A percentile compares a stretch with the other conserved stretches of the same genome.
phyloP scores from a whole-genome alignment of 2,888 invertebrate species.

The Ditylenchus weischeri region DNA sequence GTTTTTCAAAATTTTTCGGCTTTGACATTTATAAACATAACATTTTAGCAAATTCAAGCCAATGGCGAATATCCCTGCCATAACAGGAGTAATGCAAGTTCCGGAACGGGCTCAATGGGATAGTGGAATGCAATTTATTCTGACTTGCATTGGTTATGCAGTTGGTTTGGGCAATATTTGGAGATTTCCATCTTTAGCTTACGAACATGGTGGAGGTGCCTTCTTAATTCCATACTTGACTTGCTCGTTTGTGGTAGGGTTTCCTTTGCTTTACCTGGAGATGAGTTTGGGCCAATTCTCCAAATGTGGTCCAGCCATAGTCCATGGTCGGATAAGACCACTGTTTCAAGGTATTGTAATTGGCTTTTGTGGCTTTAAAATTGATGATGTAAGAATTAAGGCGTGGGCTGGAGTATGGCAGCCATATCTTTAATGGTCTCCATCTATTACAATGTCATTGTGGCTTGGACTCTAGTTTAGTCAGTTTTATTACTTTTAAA shows the following conservation, averaged over 20 bases:
- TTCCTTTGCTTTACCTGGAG: conserved; percentile 59
- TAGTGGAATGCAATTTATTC: conserved; percentile 38
- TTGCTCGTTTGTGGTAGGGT: conserved; percentile 59
- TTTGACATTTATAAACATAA: too few species aligned
- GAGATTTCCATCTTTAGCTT: conserved; percentile 49
- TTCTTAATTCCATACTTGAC: conserved; percentile 60
- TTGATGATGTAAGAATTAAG: conserved; percentile 16
- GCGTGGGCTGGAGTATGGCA: conserved; percentile 86
- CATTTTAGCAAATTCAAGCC: too few species aligned
- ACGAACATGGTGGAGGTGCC: conserved; percentile 52
- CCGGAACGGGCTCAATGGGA: conserved; percentile 32
- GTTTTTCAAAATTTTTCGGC: too few species aligned
- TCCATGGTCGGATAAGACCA: conserved; percentile 40
- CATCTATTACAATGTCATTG: conserved; percentile 49
- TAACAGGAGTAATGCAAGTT: too few species aligned
- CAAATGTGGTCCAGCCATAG: conserved; percentile 35
- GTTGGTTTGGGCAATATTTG: conserved; percentile 54
- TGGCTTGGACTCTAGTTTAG: conserved; percentile 49
- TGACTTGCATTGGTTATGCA: conserved; percentile 48
- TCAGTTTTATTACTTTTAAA: conserved; percentile 3
- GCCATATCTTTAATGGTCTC: conserved; percentile 80
- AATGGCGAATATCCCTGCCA: too few species aligned
- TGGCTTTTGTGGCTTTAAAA: too few species aligned
- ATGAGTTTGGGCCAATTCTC: conserved; percentile 58
- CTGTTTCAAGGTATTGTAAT: conserved; percentile 37